Evolutionary conservation across 2,888 invertebrate species (phyloP).

Genomic region (Stenolophus ochropezus): DNA sequence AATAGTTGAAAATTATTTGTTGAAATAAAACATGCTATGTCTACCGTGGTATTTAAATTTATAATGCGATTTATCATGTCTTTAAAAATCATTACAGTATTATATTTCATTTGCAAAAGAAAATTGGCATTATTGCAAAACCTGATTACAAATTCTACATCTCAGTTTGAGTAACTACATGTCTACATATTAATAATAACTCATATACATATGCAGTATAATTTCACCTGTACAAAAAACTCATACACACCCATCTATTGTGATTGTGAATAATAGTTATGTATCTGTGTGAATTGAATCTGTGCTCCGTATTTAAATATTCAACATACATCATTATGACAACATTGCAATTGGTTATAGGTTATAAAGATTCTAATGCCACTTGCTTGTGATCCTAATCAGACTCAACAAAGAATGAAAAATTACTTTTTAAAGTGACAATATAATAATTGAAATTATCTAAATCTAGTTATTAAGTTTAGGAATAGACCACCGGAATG

Average conservation of each 20-base stretch:
- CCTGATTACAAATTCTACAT: conserved; percentile 26
- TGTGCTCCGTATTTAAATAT: neutral
- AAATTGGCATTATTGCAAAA: conserved; percentile 5
- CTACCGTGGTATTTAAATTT: neutral
- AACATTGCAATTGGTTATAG: conserved; percentile 6
- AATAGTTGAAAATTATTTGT: neutral
- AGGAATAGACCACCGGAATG: too few species aligned
- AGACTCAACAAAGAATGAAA: too few species aligned
- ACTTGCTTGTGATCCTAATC: too few species aligned
- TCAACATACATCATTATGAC: conserved; percentile 43
- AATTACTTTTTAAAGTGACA: too few species aligned
- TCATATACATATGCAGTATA: conserved; percentile 19
- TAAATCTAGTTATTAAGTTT: too few species aligned
- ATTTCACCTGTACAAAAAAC: conserved; percentile 35
- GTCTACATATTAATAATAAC: conserved; percentile 26
- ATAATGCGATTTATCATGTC: neutral
- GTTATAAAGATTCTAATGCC: neutral
- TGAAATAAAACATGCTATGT: neutral
- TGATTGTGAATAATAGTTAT: conserved; percentile 52
- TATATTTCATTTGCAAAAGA: neutral
- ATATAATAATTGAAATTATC: too few species aligned
- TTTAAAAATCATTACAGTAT: neutral
- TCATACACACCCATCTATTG: conserved; percentile 48
- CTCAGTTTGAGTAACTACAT: conserved; percentile 26
- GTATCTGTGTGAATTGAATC: conserved; percentile 37